Evolutionary conservation across 2,797 vertebrate species (phyloP).

Genomic region (Peromyscus eremicus): DNA sequence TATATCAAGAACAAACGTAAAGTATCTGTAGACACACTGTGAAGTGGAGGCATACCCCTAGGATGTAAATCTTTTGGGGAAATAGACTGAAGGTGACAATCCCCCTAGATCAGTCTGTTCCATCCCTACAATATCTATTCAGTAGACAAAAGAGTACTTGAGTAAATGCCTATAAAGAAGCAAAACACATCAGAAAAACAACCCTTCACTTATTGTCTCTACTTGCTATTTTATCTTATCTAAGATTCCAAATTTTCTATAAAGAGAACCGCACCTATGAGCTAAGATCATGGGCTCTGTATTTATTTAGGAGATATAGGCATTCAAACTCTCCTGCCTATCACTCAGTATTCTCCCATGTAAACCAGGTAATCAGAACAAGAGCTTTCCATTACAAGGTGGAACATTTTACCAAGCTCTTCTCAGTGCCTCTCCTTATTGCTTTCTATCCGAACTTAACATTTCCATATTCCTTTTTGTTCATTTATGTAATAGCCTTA

Average conservation of each 20-base stretch:
- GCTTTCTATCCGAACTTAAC: neutral
- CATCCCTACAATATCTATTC: neutral
- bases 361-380: neutral
- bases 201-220: neutral
- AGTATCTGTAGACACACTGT: neutral
- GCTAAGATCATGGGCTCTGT: neutral
- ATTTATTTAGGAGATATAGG: neutral
- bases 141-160: neutral
- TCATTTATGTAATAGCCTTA: neutral
- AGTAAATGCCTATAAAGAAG: neutral
- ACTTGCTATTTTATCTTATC: neutral
- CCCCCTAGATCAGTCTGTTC: neutral
- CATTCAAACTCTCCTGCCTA: neutral
- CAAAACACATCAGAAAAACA: neutral
- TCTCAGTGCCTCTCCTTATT: neutral
- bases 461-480: neutral
- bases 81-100: neutral
- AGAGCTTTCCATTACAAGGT: neutral
- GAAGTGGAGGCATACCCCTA: neutral
- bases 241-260: neutral
- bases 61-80: neutral
- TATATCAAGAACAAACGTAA: neutral
- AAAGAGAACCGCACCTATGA: neutral
- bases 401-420: neutral
- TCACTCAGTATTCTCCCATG: neutral